Conservation (phyloP, 2,113 vertebrate genomes). For the Mesocricetus auratus region DNA sequence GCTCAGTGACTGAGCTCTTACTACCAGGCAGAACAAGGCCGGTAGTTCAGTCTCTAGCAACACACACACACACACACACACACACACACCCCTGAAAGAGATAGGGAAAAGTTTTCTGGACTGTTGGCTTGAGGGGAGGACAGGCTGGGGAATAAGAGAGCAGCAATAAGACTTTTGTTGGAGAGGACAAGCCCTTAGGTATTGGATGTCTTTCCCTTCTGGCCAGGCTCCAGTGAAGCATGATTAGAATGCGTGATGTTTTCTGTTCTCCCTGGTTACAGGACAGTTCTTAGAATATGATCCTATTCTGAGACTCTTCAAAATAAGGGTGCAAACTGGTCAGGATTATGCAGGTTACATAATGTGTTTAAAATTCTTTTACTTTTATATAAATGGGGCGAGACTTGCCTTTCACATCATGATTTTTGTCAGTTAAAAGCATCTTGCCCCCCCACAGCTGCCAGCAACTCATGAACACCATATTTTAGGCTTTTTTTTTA, state of each 20-base stretch:
- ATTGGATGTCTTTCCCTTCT: neutral
- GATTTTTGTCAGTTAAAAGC: neutral
- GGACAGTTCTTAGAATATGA: constrained; percentile 14
- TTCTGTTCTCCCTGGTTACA: constrained; percentile 46
- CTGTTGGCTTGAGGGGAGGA: neutral
- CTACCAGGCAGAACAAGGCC: neutral
- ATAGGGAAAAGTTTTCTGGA: neutral
- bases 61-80: neutral
- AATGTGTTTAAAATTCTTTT: neutral
- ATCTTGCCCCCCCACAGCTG: neutral
- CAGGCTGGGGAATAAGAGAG: neutral
- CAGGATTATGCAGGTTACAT: neutral
- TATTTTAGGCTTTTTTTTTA: neutral
- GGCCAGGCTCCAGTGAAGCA: neutral
- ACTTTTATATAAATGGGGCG: neutral
- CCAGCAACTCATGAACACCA: neutral
- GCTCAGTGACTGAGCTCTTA: neutral
- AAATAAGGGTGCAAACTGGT: constrained; percentile 5
- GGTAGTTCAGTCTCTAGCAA: neutral
- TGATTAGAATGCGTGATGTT: neutral
- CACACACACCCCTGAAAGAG: neutral
- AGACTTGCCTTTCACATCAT: neutral
- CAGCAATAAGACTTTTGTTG: neutral
- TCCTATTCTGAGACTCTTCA: constrained; percentile 2
- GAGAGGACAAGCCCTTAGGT: neutral